Evolutionary conservation across 2,888 invertebrate genomes (phyloP).

Genomic region (Meiosimyza decipiens): DNA sequence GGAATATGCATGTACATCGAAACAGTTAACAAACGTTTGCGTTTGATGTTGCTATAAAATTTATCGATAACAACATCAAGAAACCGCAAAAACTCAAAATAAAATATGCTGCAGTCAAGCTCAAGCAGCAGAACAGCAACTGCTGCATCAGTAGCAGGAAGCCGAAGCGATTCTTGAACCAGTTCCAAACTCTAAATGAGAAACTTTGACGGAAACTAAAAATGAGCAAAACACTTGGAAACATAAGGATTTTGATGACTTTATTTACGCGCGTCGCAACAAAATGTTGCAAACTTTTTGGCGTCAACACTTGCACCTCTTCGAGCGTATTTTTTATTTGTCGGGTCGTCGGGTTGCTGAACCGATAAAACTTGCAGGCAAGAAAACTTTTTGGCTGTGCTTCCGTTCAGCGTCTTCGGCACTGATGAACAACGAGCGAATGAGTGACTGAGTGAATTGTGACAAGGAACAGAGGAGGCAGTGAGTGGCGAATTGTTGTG

Average conservation of each 20-base stretch:
- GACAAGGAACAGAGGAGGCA: not conserved
- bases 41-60: not conserved
- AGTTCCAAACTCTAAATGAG: constrained; percentile 23
- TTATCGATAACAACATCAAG: not conserved
- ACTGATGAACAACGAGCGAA: constrained; percentile 14
- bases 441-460: not conserved
- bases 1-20: not conserved
- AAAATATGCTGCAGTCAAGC: constrained; percentile 10
- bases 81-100: not conserved
- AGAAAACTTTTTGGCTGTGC: constrained; percentile 26
- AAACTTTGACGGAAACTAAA: constrained; percentile 31
- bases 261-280: constrained; percentile 30
- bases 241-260: constrained; percentile 34
- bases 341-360: constrained; percentile 3
- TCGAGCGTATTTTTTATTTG: constrained; percentile 11
- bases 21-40: constrained; percentile 1
- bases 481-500: no score
- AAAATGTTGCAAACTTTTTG: constrained; percentile 32
- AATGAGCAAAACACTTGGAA: constrained; percentile 35
- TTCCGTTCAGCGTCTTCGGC: constrained; percentile 14
- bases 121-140: constrained; percentile 3
- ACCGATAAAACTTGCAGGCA: constrained; percentile 17
- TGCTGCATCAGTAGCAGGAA: constrained; percentile 8
- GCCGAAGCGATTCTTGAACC: constrained; percentile 17
- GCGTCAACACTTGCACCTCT: constrained; percentile 25